Percentiles rank a stretch among this genome's conserved stretches.
phyloP scores from a whole-genome alignment of 2,888 invertebrate species.

The Epiblema foenella region DNA sequence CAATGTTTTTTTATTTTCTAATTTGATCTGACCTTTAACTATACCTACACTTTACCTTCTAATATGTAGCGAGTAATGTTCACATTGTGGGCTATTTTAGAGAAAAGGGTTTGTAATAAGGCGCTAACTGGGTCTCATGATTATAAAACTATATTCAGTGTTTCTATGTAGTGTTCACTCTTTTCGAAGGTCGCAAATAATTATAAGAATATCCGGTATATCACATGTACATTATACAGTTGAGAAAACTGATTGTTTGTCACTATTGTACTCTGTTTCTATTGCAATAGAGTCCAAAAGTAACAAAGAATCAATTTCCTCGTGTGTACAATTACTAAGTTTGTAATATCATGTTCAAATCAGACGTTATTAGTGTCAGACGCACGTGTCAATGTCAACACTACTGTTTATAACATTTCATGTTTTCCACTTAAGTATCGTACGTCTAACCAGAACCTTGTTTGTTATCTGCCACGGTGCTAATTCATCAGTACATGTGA shows the following conservation, averaged over 20 bases:
- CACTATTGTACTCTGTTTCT: too few species aligned
- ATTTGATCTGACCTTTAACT: too few species aligned
- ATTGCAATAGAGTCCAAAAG: too few species aligned
- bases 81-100: too few species aligned
- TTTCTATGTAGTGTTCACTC: neutral
- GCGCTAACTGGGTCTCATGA: too few species aligned
- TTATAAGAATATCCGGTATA: neutral
- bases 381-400: conserved; percentile 18
- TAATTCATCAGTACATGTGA: conserved; percentile 33
- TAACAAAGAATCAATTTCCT: too few species aligned
- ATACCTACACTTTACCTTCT: too few species aligned
- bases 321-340: neutral
- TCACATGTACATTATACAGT: too few species aligned
- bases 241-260: too few species aligned
- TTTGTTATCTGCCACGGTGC: conserved; percentile 36
- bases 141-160: neutral
- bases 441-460: conserved; percentile 35
- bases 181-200: neutral
- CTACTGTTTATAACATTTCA: conserved; percentile 6
- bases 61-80: too few species aligned
- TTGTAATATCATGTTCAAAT: neutral
- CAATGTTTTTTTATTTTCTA: too few species aligned
- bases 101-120: too few species aligned
- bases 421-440: conserved; percentile 30
- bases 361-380: neutral